phyloP scores from a whole-genome alignment of 2,888 invertebrate species.

The Xestobium rufovillosum region DNA sequence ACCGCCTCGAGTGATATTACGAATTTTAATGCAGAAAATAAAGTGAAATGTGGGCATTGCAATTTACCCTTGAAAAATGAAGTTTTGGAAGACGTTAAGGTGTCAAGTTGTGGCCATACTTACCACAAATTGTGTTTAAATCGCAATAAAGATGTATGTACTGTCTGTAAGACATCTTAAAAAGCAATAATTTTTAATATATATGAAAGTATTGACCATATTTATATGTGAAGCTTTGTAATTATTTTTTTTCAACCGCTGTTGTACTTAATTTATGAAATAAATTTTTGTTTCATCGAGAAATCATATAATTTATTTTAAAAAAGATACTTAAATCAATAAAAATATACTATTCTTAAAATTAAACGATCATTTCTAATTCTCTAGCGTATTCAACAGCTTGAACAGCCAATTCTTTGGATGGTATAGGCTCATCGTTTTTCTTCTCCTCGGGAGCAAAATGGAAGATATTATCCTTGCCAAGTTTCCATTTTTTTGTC shows the following conservation, averaged over 20 bases:
- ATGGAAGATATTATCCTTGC: constrained; percentile 70
- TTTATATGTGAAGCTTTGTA: too few relatives aligned
- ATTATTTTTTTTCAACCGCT: too few relatives aligned
- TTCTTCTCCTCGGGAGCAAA: constrained; percentile 73
- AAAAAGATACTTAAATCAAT: too few relatives aligned
- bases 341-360: too few relatives aligned
- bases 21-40: constrained; percentile 12
- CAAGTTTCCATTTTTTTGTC: constrained; percentile 76
- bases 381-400: constrained; percentile 96
- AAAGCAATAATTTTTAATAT: too few relatives aligned
- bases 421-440: constrained; percentile 74
- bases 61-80: constrained; percentile 31
- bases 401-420: constrained; percentile 84
- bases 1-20: too few relatives aligned
- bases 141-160: constrained; percentile 29
- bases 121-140: constrained; percentile 36
- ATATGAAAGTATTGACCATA: too few relatives aligned
- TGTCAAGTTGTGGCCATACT: constrained; percentile 32
- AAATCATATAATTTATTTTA: too few relatives aligned
- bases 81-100: constrained; percentile 28
- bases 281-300: too few relatives aligned
- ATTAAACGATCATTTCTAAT: constrained; percentile 98
- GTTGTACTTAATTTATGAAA: too few relatives aligned
- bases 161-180: constrained; percentile 24
- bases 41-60: constrained; percentile 31